Conservation (phyloP, 2,888 invertebrate species). For the Caenorhabditis macrosperma region DNA sequence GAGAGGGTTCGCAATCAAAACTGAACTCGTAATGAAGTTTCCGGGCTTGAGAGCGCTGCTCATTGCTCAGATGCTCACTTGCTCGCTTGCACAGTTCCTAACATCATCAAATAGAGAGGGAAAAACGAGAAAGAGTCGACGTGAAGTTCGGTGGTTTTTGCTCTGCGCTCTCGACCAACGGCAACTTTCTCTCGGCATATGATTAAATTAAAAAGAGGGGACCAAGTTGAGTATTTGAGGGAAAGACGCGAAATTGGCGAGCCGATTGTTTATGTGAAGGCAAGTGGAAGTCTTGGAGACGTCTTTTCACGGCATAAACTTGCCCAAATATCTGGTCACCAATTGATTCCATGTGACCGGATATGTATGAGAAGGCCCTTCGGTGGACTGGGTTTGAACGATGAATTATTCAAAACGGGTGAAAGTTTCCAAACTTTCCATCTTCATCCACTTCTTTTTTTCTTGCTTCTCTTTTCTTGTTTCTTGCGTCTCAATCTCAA, state of each 20-base stretch:
- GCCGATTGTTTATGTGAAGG: slow-evolving; percentile 61
- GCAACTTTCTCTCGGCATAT: slow-evolving; percentile 27
- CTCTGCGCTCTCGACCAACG: slow-evolving; percentile 3
- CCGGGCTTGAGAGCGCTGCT: neutral
- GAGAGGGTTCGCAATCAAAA: slow-evolving; percentile 51
- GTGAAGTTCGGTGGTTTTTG: neutral
- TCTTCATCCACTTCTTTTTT: slow-evolving; percentile 19
- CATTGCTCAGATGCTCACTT: neutral
- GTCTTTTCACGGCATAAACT: slow-evolving; percentile 42
- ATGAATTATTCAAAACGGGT: slow-evolving; percentile 51
- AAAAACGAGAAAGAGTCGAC: neutral
- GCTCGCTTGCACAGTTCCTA: slow-evolving; percentile 15
- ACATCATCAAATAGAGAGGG: slow-evolving; percentile 1
- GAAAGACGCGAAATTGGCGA: slow-evolving; percentile 1
- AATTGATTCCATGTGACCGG: slow-evolving; percentile 59
- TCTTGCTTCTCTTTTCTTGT: slow-evolving; percentile 11
- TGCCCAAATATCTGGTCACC: slow-evolving; percentile 54
- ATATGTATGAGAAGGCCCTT: slow-evolving; percentile 54
- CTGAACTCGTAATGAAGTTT: slow-evolving; percentile 45
- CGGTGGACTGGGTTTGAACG: slow-evolving; percentile 28
- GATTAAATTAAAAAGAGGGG: slow-evolving; percentile 46
- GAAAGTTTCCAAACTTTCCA: slow-evolving; percentile 44
- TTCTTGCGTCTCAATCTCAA: too few relatives aligned
- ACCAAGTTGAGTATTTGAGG: slow-evolving; percentile 2
- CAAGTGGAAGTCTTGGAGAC: slow-evolving; percentile 54